Evolutionary conservation across 2,888 invertebrate species (phyloP).

Genomic region (Microctonus brassicae): DNA sequence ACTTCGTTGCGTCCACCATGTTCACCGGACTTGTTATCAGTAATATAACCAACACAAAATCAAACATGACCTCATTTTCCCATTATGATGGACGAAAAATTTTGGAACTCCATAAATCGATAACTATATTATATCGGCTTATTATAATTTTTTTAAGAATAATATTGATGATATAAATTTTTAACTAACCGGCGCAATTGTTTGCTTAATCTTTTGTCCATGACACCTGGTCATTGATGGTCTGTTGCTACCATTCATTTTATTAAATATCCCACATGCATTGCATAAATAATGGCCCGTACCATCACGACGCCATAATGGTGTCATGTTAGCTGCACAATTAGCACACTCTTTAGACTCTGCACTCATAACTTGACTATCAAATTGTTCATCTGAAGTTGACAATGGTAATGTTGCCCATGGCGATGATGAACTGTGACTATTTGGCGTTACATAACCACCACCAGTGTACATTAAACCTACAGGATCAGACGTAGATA

Average conservation of each 20-base stretch:
- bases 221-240: slow-evolving; percentile 65
- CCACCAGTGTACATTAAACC: slow-evolving; percentile 60
- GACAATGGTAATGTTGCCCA: slow-evolving; percentile 70
- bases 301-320: slow-evolving; percentile 88
- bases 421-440: slow-evolving; percentile 71
- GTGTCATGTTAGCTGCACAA: slow-evolving; percentile 78
- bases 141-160: not conserved
- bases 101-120: not conserved
- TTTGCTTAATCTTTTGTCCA: slow-evolving; percentile 60
- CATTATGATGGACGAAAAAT: not conserved
- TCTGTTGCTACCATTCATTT: slow-evolving; percentile 73
- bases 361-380: slow-evolving; percentile 67
- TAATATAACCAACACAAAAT: not conserved
- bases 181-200: slow-evolving; percentile 61
- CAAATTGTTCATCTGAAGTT: slow-evolving; percentile 71
- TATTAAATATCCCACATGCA: slow-evolving; percentile 78
- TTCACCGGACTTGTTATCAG: slow-evolving; percentile 13
- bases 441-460: slow-evolving; percentile 63
- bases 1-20: slow-evolving; percentile 15
- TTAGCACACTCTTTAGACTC: slow-evolving; percentile 82
- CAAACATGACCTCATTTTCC: not conserved
- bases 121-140: not conserved
- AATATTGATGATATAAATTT: slow-evolving; percentile 1
- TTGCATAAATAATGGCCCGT: slow-evolving; percentile 90
- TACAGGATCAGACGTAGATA: slow-evolving; percentile 56